phyloP scores from a whole-genome alignment of 2,797 vertebrate species.

The Champsocephalus gunnari region DNA sequence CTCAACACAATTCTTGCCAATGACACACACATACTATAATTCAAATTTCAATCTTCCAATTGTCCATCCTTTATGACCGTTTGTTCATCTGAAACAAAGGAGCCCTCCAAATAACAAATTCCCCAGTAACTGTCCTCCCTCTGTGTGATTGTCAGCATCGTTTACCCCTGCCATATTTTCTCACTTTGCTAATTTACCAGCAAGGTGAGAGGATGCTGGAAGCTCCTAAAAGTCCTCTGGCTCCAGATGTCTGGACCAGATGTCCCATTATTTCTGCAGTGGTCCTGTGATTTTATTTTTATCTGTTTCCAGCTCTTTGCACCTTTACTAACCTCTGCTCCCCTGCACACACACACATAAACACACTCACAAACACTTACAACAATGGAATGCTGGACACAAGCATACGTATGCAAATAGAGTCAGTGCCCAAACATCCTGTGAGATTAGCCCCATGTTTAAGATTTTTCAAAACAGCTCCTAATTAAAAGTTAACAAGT shows the following conservation, averaged over 20 bases:
- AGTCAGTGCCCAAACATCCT: constrained; percentile 33
- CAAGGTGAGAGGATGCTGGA: constrained; percentile 85
- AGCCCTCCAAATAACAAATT: constrained; percentile 69
- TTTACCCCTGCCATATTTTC: constrained; percentile 85
- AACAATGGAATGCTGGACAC: constrained; percentile 19
- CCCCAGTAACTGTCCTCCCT: constrained; percentile 71
- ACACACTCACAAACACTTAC: constrained; percentile 2
- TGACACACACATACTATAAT: constrained; percentile 5
- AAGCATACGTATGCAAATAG: constrained; percentile 31
- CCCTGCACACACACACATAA: constrained; percentile 1
- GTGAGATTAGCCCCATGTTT: constrained; percentile 47
- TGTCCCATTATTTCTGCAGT: constrained; percentile 85
- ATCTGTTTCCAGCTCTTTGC: constrained; percentile 73
- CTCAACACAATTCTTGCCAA: constrained; percentile 30
- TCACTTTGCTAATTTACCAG: constrained; percentile 84
- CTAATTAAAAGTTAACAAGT: constrained; percentile 64
- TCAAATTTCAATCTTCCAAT: constrained; percentile 43
- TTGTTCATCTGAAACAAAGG: constrained; percentile 67
- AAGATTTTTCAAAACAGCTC: constrained; percentile 43
- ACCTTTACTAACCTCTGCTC: constrained; percentile 59
- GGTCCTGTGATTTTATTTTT: constrained; percentile 77
- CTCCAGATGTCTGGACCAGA: constrained; percentile 87
- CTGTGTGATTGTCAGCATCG: constrained; percentile 83
- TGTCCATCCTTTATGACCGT: constrained; percentile 57
- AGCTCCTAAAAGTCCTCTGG: constrained; percentile 82